Base-by-base conservation (phyloP, 1,140 invertebrate genomes). In the Zaprionus lachaisei region DNA sequence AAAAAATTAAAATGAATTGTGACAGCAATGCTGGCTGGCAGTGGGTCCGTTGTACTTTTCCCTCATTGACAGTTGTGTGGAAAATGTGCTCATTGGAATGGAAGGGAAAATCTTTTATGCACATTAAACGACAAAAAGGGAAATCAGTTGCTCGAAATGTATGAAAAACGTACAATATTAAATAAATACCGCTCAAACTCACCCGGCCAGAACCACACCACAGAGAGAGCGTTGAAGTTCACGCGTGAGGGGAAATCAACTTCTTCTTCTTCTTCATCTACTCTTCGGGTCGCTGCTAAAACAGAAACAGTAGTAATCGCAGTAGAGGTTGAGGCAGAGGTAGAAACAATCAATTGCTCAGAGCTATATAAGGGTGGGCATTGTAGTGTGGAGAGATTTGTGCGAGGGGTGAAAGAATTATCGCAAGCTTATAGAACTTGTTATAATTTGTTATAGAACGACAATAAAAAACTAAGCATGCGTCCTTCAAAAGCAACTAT, bases 21-120 rank as follows among this genome's bases (percentile, higher is more conserved):
- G 80, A 89, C 81, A 84, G 55, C 58, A 65, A 71, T 68, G 69
- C 62, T 26, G 24, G 24, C 24, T 26, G 24, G 0, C 78, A 57
- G 80, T 87, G 71, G 61, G 54, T 72, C 44, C 58, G 70, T 75
- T 75, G 49, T 65, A 57, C 67, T 75, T 60, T 60, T 73, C 58
- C 81, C 72, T 34, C 67, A 81, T 89, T 80, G 86, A 90, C 82
- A 90, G 86, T 91, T 90, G 86, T 85, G 85, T 81, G 81, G 85
- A 90, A 90, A 90, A 90, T 90, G 81, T 90, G 85, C 54, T 80
- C 85, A 70, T 83, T 91, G 75, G 67, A 83, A 91, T 81, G 83
- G 87, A 91, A 91, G 67, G 58, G 80, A 91, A 91, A 91, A 91
- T 91, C 86, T 91, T 91, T 91, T 91, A 91, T 91, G 86, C 83